These are phyloP conservation scores for Rhorus exstirpatorius DNA, from an alignment of 2,888 invertebrate genomes.

Conservation along the genomic window DNA sequence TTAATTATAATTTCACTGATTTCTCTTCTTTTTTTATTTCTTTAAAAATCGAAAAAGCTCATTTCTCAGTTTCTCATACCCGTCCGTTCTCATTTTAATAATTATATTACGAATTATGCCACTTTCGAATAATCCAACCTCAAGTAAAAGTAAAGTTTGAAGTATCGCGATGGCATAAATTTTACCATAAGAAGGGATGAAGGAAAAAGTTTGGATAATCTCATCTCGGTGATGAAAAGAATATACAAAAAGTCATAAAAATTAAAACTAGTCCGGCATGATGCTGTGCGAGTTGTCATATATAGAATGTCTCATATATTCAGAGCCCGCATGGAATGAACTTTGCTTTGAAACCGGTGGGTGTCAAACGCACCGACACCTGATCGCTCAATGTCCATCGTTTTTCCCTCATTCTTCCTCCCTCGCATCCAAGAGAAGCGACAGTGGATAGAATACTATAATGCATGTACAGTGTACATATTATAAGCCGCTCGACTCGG, in stretches of 20 bases:
- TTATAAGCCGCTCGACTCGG: not conserved
- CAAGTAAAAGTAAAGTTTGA: too few species aligned
- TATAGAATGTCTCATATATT: conserved; percentile 11
- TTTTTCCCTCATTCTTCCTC: conserved; percentile 38
- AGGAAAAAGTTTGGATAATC: too few species aligned
- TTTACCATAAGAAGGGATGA: not conserved
- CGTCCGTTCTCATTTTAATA: too few species aligned
- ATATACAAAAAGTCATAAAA: not conserved
- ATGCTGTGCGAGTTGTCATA: conserved; percentile 1
- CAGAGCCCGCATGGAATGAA: conserved; percentile 66
- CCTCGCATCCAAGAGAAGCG: not conserved
- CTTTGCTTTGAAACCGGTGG: conserved; percentile 63
- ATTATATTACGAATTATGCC: too few species aligned
- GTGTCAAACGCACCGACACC: conserved; percentile 80
- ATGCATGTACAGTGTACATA: too few species aligned
- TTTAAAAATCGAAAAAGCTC: too few species aligned
- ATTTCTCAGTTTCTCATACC: too few species aligned
- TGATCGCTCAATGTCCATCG: conserved; percentile 75
- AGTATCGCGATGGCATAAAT: too few species aligned
- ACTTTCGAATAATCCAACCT: too few species aligned
- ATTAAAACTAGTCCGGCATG: not conserved
- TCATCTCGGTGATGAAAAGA: too few species aligned
- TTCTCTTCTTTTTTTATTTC: not conserved
- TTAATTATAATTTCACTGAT: not conserved
- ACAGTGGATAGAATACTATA: not conserved